Percentiles rank a stretch among this genome's conserved stretches.
Conservation (phyloP, 2,797 vertebrate species). For the Muscicapa striata region DNA sequence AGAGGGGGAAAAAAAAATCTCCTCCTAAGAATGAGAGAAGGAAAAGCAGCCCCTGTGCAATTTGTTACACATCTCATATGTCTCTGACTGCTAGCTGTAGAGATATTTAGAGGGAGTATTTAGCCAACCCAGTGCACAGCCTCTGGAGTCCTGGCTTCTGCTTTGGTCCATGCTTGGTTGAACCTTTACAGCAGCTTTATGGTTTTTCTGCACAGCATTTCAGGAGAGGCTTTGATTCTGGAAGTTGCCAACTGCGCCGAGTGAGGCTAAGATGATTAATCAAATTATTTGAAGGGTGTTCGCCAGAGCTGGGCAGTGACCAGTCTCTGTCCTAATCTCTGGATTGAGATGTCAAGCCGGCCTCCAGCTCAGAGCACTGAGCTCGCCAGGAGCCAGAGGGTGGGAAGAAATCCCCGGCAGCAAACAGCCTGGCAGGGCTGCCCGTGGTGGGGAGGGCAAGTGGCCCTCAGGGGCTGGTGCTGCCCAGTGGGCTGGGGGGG, state of each 20-base stretch:
- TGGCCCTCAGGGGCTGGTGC: neutral
- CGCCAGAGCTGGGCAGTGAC: slow-evolving; percentile 51
- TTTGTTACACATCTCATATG: slow-evolving; percentile 54
- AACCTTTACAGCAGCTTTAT: slow-evolving; percentile 41
- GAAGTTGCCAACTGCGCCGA: slow-evolving; percentile 15
- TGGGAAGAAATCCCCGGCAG: neutral
- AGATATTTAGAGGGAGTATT: slow-evolving; percentile 39
- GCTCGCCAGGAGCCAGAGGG: slow-evolving; percentile 1
- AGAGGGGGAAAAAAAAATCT: neutral
- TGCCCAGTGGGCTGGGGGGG: neutral
- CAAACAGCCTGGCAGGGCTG: neutral
- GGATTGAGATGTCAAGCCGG: slow-evolving; percentile 40
- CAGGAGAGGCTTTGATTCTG: slow-evolving; percentile 13
- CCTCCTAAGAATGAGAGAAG: neutral
- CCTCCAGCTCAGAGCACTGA: neutral
- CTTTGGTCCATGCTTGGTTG: slow-evolving; percentile 57
- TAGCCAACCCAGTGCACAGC: slow-evolving; percentile 27
- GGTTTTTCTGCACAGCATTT: neutral
- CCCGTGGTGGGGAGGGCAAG: neutral
- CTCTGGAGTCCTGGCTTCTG: slow-evolving; percentile 5
- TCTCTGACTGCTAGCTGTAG: slow-evolving; percentile 42
- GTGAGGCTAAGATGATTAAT: slow-evolving; percentile 51
- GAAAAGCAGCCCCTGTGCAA: slow-evolving; percentile 51
- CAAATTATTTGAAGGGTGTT: slow-evolving; percentile 51
- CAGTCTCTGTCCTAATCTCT: slow-evolving; percentile 28